Evolutionary conservation across 2,888 invertebrate species (phyloP), one percentile per base, ranked within the genome.

Genomic region (Cerceris rybyensis): DNA sequence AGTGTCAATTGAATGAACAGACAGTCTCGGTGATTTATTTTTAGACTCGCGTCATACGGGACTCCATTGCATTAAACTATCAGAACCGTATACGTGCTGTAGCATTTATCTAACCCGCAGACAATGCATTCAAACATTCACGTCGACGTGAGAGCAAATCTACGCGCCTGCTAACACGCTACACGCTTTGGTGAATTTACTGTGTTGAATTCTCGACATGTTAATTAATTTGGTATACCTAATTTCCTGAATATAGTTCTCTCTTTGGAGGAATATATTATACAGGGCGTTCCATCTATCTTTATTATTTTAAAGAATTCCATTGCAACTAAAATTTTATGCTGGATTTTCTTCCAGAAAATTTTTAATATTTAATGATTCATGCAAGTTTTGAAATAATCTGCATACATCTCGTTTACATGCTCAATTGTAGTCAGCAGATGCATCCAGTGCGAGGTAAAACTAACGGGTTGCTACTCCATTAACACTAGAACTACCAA

Each of bases 11-110:
- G 78, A 70, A 60, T 60, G 59, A 68, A 67, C 71, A 75, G 75
- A 75, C 75, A 67, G 67, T 58, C 49, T 67, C 63, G 52, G 54
- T 78, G 78, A 78, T 78, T 78, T 78, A 78, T 78, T 78, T 78
- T 78, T 75, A 75, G 75, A 65, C 39, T 65, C 58, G 75, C 70
- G 67, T 75, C 66, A 70, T 55, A 60, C 61, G 70, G 70, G 70
- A 66, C 57, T 63, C 73, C 69, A 49, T 49, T 69, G 73, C 73
- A 70, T 69, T 57, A 63, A 73, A 16, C 28, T 57, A 57, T 57
- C 57, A 28, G 9, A 57, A 28, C 17, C 9, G n/a, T n/a, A 28
- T 28, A 13, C 9, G 57, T 28, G 17, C 6, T 8, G 57, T 4
- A 9, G 39, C 57, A 57, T 39, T 57, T 57, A 57, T 39, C 39